A percentile compares a stretch with the other conserved stretches of the same genome.
Conservation (phyloP, 2,113 vertebrate genomes). For the Pteronura brasiliensis region DNA sequence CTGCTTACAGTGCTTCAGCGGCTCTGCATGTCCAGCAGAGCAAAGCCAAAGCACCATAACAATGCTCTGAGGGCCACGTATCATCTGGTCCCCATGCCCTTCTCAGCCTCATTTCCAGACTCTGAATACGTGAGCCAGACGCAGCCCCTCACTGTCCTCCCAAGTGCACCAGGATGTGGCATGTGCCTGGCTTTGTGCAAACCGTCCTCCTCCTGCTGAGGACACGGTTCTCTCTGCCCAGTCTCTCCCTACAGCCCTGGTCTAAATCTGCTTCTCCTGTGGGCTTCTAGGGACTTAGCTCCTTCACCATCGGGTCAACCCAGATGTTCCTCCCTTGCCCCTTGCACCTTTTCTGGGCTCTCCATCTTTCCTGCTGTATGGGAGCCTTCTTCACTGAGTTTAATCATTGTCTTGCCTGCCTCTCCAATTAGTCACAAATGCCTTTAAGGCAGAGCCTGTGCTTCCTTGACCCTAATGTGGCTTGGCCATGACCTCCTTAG, state of each 20-base stretch:
- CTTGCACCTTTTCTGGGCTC: background rate
- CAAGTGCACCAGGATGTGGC: background rate
- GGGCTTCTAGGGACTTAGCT: background rate
- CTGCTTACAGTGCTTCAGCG: background rate
- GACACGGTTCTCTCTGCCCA: background rate
- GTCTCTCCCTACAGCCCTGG: background rate
- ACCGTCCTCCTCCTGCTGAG: background rate
- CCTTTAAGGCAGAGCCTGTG: background rate
- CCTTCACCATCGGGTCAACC: fast-evolving
- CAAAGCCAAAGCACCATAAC: background rate
- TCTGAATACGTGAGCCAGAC: background rate
- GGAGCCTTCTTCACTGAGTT: background rate
- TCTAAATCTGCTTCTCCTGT: too few species aligned
- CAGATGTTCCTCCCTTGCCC: background rate
- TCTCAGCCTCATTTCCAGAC: background rate
- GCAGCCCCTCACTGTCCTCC: background rate
- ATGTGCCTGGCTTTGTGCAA: background rate
- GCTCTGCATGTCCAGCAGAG: background rate
- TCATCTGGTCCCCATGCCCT: background rate
- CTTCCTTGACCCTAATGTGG: background rate
- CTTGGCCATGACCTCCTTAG: background rate
- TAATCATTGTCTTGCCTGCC: background rate
- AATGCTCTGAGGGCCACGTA: background rate
- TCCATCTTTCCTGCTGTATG: background rate
- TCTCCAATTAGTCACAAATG: background rate